Base-by-base conservation (phyloP, 1,140 invertebrate genomes). In the Megalonaias nervosa region DNA sequence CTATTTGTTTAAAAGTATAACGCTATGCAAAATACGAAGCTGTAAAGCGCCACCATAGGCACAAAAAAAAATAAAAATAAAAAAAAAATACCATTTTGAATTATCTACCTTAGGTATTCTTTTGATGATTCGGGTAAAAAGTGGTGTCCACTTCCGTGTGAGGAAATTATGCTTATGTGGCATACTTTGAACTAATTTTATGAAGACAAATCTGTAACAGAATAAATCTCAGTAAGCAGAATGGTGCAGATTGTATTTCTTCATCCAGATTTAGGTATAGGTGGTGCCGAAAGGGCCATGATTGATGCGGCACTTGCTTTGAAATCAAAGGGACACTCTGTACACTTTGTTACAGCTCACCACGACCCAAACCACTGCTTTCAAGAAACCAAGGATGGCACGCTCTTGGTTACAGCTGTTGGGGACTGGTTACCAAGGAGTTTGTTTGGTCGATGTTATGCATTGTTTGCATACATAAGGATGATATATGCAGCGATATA, bases 241-340 rank as follows among this genome's bases (percentile, higher is more conserved):
- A 88, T 88, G 86, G 75, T 93, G 74, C 91, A 91, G 58, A 90
- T 98, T 75, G 92, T 95, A 57, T 98, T 99, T 92, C 90, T 99
- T 4, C 99, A 99, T 92, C 98, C 98, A 1, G 98, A 99, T 91
- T 91, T 99, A 82, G 99, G 99, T 14, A 99, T 99, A 74, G 99
- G 99, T 26, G 99, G 99, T 15, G 99, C 99, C 1, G 99, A 99
- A 92, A 93, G 98, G 73, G 92, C 99, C 21, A 95, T 99, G 5
- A 93, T 99, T 4, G 98, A 99, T 92, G 96, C 97, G 9, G 98
- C 97, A 38, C 90, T 98, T 61, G 97, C 97, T 1, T 92, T 99
- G 48, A 94, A 97, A 89, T 93, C 93, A n/a, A 93, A 94, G 84
- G 96, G 96, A 26, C 95, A 98, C 86, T 90, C 94, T 38, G 95